Percentiles rank a stretch among this genome's conserved stretches.
Evolutionary conservation across 1,140 invertebrate genomes (phyloP).

Genomic region (Heliconius congener): DNA sequence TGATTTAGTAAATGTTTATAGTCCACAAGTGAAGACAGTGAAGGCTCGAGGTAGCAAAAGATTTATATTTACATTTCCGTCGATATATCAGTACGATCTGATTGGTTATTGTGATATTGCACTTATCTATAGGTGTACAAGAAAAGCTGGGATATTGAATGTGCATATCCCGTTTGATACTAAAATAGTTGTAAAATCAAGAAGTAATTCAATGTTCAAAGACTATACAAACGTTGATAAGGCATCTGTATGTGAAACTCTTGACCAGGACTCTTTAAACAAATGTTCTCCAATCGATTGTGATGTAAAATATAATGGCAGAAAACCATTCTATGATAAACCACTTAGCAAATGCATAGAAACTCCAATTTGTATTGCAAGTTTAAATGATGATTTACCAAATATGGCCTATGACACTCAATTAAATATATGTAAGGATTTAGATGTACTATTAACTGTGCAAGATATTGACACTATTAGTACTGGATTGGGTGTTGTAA

Average conservation of each 20-base stretch:
- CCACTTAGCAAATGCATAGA: slow-evolving; percentile 48
- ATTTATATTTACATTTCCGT: not conserved
- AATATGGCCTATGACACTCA: slow-evolving; percentile 43
- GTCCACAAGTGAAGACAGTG: not conserved
- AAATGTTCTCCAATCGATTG: slow-evolving; percentile 57
- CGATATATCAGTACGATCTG: not conserved
- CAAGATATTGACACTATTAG: slow-evolving; percentile 61
- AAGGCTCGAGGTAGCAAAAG: not conserved
- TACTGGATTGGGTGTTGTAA: slow-evolving; percentile 53
- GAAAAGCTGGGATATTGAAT: not conserved
- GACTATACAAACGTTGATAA: not conserved
- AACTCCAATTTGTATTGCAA: slow-evolving; percentile 44
- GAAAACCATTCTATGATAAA: slow-evolving; percentile 48
- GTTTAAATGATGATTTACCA: slow-evolving; percentile 51
- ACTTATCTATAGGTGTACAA: not conserved
- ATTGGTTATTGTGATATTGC: slow-evolving; percentile 24
- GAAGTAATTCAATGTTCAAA: not conserved
- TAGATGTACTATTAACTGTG: slow-evolving; percentile 51
- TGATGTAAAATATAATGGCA: slow-evolving; percentile 59
- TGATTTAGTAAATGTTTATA: not conserved
- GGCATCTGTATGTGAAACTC: not conserved
- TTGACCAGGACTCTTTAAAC: slow-evolving; percentile 57
- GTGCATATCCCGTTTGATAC: not conserved
- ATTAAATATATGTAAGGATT: slow-evolving; percentile 63
- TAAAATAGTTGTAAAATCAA: not conserved